These are phyloP conservation scores for Amorpha juglandis DNA, from an alignment of 2,888 invertebrate species.

Conservation along the genomic window DNA sequence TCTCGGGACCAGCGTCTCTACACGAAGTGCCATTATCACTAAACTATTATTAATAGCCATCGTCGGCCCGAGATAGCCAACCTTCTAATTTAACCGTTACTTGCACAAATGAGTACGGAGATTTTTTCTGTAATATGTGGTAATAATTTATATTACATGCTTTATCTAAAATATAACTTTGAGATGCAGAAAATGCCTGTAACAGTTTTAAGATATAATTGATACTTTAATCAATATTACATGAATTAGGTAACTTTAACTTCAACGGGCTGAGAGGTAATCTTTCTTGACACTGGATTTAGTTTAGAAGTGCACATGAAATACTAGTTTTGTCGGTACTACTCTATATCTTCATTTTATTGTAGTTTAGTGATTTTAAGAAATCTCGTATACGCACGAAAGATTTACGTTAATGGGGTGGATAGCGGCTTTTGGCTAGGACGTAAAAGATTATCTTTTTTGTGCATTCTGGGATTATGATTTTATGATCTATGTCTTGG, in stretches of 20 bases:
- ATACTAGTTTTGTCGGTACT: too few relatives aligned
- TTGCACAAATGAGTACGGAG: not conserved
- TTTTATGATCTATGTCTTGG: too few relatives aligned
- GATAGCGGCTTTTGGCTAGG: not conserved
- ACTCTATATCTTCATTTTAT: not conserved
- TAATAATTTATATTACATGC: not conserved
- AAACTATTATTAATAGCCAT: constrained; percentile 48
- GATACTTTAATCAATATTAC: not conserved
- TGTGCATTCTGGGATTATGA: too few relatives aligned
- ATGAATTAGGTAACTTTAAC: too few relatives aligned
- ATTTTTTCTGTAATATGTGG: not conserved
- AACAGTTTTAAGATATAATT: not conserved
- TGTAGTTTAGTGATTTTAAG: not conserved
- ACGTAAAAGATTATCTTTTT: not conserved
- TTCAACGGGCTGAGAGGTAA: too few relatives aligned
- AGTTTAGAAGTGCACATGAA: too few relatives aligned
- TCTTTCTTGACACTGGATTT: too few relatives aligned
- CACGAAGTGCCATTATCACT: constrained; percentile 51
- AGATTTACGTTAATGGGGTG: not conserved
- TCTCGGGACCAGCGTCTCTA: constrained; percentile 41
- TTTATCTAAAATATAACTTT: not conserved
- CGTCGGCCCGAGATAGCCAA: constrained; percentile 17
- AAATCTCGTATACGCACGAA: not conserved
- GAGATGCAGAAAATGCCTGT: not conserved
- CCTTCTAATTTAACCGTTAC: not conserved